Evolutionary conservation across 2,888 invertebrate species (phyloP).

Genomic region (Mactromeris polynyma): DNA sequence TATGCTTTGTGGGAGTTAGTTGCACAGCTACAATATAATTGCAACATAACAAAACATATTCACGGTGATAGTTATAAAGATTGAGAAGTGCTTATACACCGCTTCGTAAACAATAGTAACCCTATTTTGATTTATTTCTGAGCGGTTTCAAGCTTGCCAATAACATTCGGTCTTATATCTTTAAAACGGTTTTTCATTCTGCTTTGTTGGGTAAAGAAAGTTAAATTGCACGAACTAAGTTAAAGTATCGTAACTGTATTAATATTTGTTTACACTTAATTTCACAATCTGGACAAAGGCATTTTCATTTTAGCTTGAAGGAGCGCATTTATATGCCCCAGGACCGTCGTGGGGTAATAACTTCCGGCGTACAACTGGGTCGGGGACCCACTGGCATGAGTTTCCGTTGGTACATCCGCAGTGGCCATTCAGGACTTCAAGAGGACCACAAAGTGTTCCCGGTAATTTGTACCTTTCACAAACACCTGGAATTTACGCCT

Average conservation of each 20-base stretch:
- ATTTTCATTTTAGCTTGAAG: neutral
- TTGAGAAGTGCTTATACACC: too few relatives aligned
- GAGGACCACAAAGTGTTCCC: constrained; percentile 18
- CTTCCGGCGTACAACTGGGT: neutral
- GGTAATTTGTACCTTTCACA: constrained; percentile 39
- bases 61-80: too few relatives aligned
- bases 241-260: neutral
- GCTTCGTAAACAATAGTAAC: too few relatives aligned
- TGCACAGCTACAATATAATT: too few relatives aligned
- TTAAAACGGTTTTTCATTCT: too few relatives aligned
- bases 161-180: too few relatives aligned
- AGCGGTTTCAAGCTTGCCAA: too few relatives aligned
- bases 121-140: too few relatives aligned
- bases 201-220: too few relatives aligned
- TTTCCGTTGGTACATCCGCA: constrained; percentile 44
- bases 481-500: constrained; percentile 34
- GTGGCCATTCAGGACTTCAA: constrained; percentile 42
- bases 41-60: too few relatives aligned
- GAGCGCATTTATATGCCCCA: neutral
- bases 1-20: too few relatives aligned
- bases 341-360: neutral
- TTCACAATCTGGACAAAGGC: neutral
- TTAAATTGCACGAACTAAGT: neutral
- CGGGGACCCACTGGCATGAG: constrained; percentile 42
- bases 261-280: neutral